These are phyloP conservation scores for Ciconia boyciana DNA, from an alignment of 2,113 vertebrate species.

Conservation along the genomic window DNA sequence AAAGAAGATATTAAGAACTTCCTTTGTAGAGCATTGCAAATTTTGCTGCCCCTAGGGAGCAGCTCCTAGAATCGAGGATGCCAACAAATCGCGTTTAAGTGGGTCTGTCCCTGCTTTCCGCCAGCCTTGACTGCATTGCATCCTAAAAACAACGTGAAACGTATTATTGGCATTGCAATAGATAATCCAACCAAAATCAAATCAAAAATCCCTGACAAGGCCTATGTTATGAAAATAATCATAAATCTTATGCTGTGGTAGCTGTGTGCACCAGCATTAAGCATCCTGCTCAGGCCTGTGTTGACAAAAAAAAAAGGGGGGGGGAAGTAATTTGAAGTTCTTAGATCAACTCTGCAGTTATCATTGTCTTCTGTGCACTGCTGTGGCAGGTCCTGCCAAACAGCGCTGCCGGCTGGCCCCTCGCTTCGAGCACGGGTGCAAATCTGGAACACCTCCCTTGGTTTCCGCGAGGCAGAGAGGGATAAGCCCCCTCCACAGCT, in stretches of 20 bases:
- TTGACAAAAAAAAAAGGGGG: not conserved
- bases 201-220: conserved; percentile 50
- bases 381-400: not conserved
- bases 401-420: not conserved
- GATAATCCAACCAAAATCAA: conserved; percentile 36
- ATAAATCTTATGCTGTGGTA: not conserved
- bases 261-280: not conserved
- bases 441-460: not conserved
- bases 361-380: rapidly evolving
- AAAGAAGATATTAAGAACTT: not conserved
- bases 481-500: not conserved
- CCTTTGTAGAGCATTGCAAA: conserved; percentile 42
- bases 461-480: not conserved
- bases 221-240: conserved; percentile 43
- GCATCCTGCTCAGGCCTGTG: conserved; percentile 4
- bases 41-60: not conserved
- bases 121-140: not conserved
- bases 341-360: not conserved
- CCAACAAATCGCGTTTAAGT: conserved; percentile 24
- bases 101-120: not conserved
- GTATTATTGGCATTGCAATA: conserved; percentile 35
- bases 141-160: conserved; percentile 17
- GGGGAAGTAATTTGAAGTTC: not conserved
- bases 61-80: not conserved
- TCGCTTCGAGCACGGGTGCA: not conserved